Evolutionary conservation across 2,797 vertebrate genomes (phyloP), one percentile per base, ranked within the genome.

Genomic region (Fistularia tabacaria): DNA sequence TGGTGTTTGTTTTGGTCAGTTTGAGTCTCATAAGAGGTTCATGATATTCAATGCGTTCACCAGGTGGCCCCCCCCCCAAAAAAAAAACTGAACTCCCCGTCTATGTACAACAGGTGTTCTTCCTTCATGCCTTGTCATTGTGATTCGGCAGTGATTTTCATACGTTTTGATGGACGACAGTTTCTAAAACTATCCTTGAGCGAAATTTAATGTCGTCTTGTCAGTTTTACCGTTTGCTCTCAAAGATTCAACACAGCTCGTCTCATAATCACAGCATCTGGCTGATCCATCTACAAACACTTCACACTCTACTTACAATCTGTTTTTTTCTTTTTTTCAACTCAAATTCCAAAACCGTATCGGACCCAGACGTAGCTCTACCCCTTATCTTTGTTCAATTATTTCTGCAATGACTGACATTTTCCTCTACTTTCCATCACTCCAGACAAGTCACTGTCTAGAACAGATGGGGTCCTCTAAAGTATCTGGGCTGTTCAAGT

Each of bases 1-100:
- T 13, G 44, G 55, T 54, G 15, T 74, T 73, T 78, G 69, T 73
- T 71, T 74, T 70, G 64, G 65, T 77, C 62, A 66, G 49, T 44
- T 39, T 36, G 57, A 57, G 54, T 64, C 51, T 42, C 38, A 37
- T 9, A 10, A 37, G 49, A 39, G 75, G 74, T 68, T 64, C 66
- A 71, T 64, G 63, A 53, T 13, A 65, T 58, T 49, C 6, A 7
- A 42, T 14, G 53, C 36, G 41, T 42, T 42, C 41, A 42, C 6
- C 12, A 6, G 9, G 38, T 14, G 14, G 43, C 10, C n/a, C n/a
- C n/a, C n/a, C n/a, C n/a, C n/a, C n/a, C n/a, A 10, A 45, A 44
- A 36, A 43, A 25, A 25, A 25, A 25, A 25, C 2, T 25, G 25
- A 25, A 25, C 25, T 25, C 41, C 0, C 14, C 47, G 38, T 10